Conservation (phyloP, 2,888 invertebrate genomes). For the Spilosoma lubricipeda region DNA sequence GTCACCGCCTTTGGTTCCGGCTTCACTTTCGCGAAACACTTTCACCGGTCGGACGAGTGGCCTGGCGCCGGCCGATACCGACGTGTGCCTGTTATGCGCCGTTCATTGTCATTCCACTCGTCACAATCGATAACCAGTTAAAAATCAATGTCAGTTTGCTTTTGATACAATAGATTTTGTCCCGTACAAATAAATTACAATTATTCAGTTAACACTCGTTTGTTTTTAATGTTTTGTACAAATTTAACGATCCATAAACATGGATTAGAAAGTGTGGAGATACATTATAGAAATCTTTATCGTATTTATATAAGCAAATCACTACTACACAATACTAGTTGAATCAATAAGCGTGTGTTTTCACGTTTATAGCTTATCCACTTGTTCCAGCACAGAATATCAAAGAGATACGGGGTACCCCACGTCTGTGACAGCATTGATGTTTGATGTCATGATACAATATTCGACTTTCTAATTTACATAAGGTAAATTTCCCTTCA, state of each 20-base stretch:
- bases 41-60: constrained; percentile 72
- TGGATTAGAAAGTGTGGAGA: not conserved
- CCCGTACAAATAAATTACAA: not conserved
- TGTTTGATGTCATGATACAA: constrained; percentile 30
- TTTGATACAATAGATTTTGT: not conserved
- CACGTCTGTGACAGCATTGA: constrained; percentile 15
- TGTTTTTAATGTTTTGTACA: not conserved
- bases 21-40: constrained; percentile 85
- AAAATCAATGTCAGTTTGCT: constrained; percentile 5
- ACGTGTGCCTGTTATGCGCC: constrained; percentile 47
- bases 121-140: constrained; percentile 57
- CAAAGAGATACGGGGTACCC: not conserved
- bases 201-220: not conserved
- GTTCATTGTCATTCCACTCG: constrained; percentile 65
- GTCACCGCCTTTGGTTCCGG: constrained; percentile 80
- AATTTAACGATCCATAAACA: not conserved
- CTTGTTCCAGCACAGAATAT: not conserved
- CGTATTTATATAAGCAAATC: not conserved
- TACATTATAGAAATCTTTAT: not conserved
- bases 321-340: not conserved
- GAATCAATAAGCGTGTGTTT: not conserved
- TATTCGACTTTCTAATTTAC: constrained; percentile 44
- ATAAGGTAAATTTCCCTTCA: constrained; percentile 65
- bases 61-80: constrained; percentile 61
- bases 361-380: not conserved